phyloP scores from a whole-genome alignment of 2,797 vertebrate genomes.

The Holocentrus rufus region DNA sequence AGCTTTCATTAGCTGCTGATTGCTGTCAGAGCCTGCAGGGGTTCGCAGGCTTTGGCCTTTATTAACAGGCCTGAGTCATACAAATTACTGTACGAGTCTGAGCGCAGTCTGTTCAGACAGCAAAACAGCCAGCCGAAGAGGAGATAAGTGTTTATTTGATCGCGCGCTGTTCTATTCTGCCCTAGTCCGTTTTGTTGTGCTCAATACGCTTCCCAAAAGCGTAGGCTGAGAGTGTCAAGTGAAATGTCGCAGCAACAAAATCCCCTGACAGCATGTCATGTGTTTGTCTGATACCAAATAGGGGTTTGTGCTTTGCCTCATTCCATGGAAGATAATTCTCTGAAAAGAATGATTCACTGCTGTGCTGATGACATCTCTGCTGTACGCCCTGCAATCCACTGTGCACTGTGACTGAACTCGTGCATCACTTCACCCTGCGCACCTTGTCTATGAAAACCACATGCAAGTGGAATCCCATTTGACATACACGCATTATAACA shows the following conservation, averaged over 20 bases:
- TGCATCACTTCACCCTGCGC: constrained; percentile 46
- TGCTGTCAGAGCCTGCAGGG: constrained; percentile 57
- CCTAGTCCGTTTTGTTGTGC: constrained; percentile 46
- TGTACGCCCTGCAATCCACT: constrained; percentile 56
- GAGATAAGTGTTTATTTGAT: constrained; percentile 63
- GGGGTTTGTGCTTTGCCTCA: constrained; percentile 51
- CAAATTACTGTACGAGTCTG: constrained; percentile 34
- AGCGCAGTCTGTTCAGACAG: constrained; percentile 43
- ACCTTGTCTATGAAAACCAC: constrained; percentile 15
- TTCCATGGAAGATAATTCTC: constrained; percentile 54
- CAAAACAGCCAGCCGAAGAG: constrained; percentile 40
- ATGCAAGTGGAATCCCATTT: constrained; percentile 17
- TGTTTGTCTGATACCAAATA: constrained; percentile 59
- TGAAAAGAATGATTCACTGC: constrained; percentile 62
- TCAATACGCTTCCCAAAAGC: constrained; percentile 40
- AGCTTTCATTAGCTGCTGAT: constrained; percentile 70
- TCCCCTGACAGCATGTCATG: constrained; percentile 62
- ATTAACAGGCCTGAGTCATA: constrained; percentile 64
- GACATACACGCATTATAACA: neutral
- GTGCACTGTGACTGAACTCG: constrained; percentile 31
- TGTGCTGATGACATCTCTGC: constrained; percentile 61
- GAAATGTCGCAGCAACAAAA: constrained; percentile 57
- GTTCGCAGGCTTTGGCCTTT: constrained; percentile 56
- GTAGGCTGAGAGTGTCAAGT: constrained; percentile 56
- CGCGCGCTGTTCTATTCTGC: constrained; percentile 33